Base-by-base conservation (phyloP, 2,888 invertebrate genomes). In the Criorhina ranunculi region DNA sequence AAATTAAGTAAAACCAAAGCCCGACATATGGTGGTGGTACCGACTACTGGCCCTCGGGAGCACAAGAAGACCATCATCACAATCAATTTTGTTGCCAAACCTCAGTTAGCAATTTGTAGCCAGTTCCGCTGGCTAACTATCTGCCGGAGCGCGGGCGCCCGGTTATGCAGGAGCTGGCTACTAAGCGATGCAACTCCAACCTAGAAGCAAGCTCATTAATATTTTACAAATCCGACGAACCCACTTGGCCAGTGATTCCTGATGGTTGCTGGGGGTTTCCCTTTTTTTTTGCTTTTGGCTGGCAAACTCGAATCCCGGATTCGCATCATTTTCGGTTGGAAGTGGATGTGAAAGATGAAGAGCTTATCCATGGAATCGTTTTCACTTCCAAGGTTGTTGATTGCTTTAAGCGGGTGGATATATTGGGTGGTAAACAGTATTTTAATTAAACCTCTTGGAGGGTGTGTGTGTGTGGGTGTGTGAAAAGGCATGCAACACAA, bases 51-150 rank as follows among this genome's bases (percentile, higher is more conserved):
- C 44, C n/a, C 35, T 11, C 35, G 11, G 19, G 19, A 35, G 57
- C 33, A 64, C 31, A 53, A 59, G 72, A 46, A 66, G 53, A 64
- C 73, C 79, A 85, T 75, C 85, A 85, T 85, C 85, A 80, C 85
- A 85, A 79, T 85, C 85, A 85, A 79, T 80, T 85, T 80, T 64
- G 79, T 64, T 75, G 85, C 85, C 73, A 80, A 85, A 85, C 85
- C 85, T 80, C 80, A 85, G 75, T 53, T 80, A 70, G 75, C 66
- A 85, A 80, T 85, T 85, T 80, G 75, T 60, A 85, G 75, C 42
- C 42, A 76, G 57, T 85, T 85, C 75, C 80, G 70, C 59, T 76
- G 44, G 51, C 69, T 70, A 62, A 55, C 37, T 78, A 55, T 53
- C 11, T 62, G 49, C 42, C 31, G 49, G 67, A 2, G n/a, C 53